Conservation (phyloP, 2,888 invertebrate species). For the Cryptocheilus praepositus region DNA sequence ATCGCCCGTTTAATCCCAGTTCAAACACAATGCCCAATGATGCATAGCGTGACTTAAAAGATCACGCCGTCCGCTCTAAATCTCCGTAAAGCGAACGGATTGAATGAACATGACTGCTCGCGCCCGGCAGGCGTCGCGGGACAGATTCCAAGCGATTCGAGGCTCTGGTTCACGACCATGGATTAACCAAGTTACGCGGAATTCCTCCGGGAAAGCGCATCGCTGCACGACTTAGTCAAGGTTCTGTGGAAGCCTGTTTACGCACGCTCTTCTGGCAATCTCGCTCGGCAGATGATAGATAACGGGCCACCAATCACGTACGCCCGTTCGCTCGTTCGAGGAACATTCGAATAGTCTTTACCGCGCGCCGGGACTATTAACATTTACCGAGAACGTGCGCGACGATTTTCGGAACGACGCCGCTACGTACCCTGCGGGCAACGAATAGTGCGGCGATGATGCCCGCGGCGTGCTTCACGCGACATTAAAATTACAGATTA, state of each 20-base stretch:
- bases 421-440: too few relatives aligned
- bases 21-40: background rate
- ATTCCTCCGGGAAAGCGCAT: conserved; percentile 40
- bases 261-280: conserved; percentile 34
- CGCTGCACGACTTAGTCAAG: conserved; percentile 33
- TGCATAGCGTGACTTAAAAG: too few relatives aligned
- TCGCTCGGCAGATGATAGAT: conserved; percentile 43
- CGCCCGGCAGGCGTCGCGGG: conserved; percentile 17
- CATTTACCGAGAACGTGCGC: background rate
- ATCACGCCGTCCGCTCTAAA: background rate
- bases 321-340: conserved; percentile 15
- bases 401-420: background rate
- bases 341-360: conserved; percentile 27
- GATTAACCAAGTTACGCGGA: conserved; percentile 45
- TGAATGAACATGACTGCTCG: background rate
- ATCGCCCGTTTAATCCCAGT: background rate
- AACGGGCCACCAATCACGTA: conserved; percentile 32
- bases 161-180: conserved; percentile 28
- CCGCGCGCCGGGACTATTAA: background rate
- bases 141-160: conserved; percentile 39
- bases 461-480: too few relatives aligned
- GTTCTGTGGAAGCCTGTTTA: conserved; percentile 47
- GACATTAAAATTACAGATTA: too few relatives aligned
- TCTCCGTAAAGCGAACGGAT: background rate
- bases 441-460: too few relatives aligned